Base-by-base conservation (phyloP, 1,140 invertebrate genomes). In the Meloidogyne floridensis region DNA sequence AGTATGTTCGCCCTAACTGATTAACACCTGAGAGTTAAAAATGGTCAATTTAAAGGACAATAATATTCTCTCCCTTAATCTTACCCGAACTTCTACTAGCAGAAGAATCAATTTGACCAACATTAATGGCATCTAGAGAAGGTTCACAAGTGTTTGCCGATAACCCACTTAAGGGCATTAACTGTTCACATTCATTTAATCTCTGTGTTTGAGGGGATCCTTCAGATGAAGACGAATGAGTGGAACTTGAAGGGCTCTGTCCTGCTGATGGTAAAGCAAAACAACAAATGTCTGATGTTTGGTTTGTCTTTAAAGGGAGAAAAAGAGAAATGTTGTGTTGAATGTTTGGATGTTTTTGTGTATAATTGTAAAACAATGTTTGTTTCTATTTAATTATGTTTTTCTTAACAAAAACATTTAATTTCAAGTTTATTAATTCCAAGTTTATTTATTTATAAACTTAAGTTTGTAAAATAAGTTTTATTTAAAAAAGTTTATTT, bases 1-100 rank as follows among this genome's bases (percentile, higher is more conserved):
- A 83, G 72, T 89, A 89, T 9, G 84, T 90, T 54, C 88, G 56
- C 32, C 88, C 88, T 5, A 89, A 82, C 80, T 89, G 88, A 80
- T 89, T 89, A 13, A 86, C 83, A n/a, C 88, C 88, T 89, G 18
- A 80, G 9, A 18, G 2, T 47, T 15, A 13, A 43, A 73, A 73
- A 11, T 78, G 20, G 15, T 20, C 15, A 20, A 32, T 18, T 18
- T 32, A n/a, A n/a, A 47, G 6, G 20, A 8, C 20, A 53, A 6
- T 8, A 5, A 6, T 5, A 54, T 7, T 54, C 47, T 7, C 7
- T 20, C 2, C 20, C 20, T 11, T 53, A 42, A 42, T 4, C 15
- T 8, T 42, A 71, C 77, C 77, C 1, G 77, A 79, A 79, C 77
- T 79, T 53, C 77, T 69, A 72, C 59, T 72, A 13, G 65, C 65